Evolutionary conservation across 2,888 invertebrate genomes (phyloP).

Genomic region (Maniola hyperantus): DNA sequence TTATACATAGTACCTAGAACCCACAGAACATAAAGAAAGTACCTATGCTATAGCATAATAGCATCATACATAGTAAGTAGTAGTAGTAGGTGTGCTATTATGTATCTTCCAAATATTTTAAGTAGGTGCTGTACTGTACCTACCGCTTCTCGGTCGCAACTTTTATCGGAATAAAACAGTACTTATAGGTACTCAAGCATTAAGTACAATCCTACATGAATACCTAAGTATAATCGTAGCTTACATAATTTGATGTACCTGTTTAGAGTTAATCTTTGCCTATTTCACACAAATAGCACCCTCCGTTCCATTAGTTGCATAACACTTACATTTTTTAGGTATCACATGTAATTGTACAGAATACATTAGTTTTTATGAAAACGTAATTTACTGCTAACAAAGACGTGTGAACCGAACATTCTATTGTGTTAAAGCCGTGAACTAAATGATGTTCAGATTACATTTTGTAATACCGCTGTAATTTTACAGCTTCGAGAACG

Average conservation of each 20-base stretch:
- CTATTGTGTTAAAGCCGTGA: constrained; percentile 57
- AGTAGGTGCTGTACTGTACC: no score
- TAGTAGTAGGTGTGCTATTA: no score
- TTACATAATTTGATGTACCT: neutral
- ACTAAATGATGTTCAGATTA: constrained; percentile 60
- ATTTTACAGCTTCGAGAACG: constrained; percentile 30
- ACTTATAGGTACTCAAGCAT: no score
- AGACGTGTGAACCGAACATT: constrained; percentile 41
- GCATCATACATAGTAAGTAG: no score
- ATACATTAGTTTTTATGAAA: constrained; percentile 18
- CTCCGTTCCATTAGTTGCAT: constrained; percentile 2
- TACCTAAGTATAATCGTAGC: neutral
- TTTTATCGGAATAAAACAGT: no score
- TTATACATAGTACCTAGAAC: no score
- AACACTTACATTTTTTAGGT: constrained; percentile 5
- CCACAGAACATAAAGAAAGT: no score
- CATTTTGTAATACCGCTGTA: constrained; percentile 61
- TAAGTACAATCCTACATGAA: no score
- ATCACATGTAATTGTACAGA: neutral
- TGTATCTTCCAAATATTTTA: no score
- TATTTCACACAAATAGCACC: neutral
- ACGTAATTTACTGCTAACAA: constrained; percentile 6
- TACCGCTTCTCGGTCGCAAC: no score
- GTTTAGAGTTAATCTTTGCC: neutral
- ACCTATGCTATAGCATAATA: no score